Conservation (phyloP, 2,888 invertebrate species). For the Zhuqinia jingwanae region DNA sequence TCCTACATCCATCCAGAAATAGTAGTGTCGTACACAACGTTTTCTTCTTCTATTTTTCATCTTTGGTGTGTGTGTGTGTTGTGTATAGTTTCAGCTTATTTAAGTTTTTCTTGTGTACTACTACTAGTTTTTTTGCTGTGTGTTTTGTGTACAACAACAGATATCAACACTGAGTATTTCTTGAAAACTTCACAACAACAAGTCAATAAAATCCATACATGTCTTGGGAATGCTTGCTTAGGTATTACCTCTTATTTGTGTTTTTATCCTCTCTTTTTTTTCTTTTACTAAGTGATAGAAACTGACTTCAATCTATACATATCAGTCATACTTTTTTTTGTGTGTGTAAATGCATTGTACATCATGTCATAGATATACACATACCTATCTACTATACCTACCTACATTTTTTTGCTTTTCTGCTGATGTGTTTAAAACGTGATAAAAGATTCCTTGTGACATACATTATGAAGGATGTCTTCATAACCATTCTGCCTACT, state of each 20-base stretch:
- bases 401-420: no score
- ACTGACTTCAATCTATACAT: background rate
- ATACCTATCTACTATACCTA: no score
- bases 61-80: background rate
- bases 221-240: constrained; percentile 42
- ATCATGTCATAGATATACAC: background rate
- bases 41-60: constrained; percentile 1
- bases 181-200: constrained; percentile 58
- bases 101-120: constrained; percentile 1
- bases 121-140: background rate
- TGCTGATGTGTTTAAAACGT: constrained; percentile 10
- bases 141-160: constrained; percentile 5
- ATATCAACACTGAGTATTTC: background rate
- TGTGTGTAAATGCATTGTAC: no score
- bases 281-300: background rate
- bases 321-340: no score
- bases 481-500: background rate
- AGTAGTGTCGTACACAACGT: background rate
- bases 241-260: constrained; percentile 10
- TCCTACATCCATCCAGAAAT: background rate
- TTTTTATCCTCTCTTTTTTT: background rate
- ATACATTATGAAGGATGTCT: constrained; percentile 36
- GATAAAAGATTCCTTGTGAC: constrained; percentile 29
- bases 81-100: no score
- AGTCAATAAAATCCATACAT: constrained; percentile 65